Evolutionary conservation across 1,140 invertebrate genomes (phyloP), one percentile per base, ranked within the genome.

Genomic region (Drosophila lowei): DNA sequence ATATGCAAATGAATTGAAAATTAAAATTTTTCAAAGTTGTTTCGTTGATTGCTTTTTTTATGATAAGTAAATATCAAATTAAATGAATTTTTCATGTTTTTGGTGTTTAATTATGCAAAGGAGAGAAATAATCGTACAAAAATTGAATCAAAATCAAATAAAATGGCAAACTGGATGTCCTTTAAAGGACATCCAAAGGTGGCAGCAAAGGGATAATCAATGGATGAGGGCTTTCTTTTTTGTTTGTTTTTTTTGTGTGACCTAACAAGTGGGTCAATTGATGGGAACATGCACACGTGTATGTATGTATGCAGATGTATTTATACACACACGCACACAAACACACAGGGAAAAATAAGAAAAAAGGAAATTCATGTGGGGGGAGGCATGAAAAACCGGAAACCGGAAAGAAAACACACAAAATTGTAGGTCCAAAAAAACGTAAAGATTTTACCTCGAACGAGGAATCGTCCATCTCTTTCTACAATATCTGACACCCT

Each of bases 261-360:
- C 25, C 49, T 57, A 57, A 68, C 64, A 68, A 68, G 63, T 68
- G 66, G 66, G 66, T 68, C 66, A 70, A 44, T 43, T 28, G 8
- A 49, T 13, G 34, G 34, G 34, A 38, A 11, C 56, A 67, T 68
- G 28, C 50, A 50, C 55, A 62, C 54, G 43, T 54, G 38, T 44
- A 34, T 21, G 21, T 21, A 21, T 2, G 2, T 21, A 54, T 54
- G 18, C 11, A 54, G 6, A 54, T 16, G 34, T 43, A 34, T 6
- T 43, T 41, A 59, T n/a, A 52, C 64, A 43, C 3, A 50, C 43
- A 64, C 3, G 13, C 21, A 47, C 21, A 47, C 48, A 47, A 25
- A 23, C 28, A 54, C 28, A 50, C 21, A 38, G 25, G 18, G 8
- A 55, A 42, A 41, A 11, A 48, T 2, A 13, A 21, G 16, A 28